Evolutionary conservation across 1,140 invertebrate species (phyloP), one percentile per base, ranked within the genome.

Genomic region (Aphis gossypii): DNA sequence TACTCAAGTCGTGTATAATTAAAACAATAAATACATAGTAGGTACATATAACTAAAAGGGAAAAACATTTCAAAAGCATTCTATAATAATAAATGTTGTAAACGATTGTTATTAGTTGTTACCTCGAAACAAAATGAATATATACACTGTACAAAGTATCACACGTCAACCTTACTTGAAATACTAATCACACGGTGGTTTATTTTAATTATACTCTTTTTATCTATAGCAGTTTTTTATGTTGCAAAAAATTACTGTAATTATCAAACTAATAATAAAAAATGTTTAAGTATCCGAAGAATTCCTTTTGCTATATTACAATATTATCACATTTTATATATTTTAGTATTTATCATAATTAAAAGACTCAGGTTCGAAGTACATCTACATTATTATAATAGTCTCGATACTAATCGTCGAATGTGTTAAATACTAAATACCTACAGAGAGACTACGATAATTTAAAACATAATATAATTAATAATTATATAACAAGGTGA

Each of bases 231-330:
- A 25, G 41, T 44, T 5, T 84, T 84, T 84, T 84, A 4, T 84
- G 23, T 84, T 84, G 23, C 23, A 21, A 41, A 84, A 84, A 84
- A 41, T 41, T 84, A 84, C 83, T 25, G 38, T 84, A 84, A 84
- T 84, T 84, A 84, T 84, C 60, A n/a, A 76, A 76, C 60, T n/a
- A 76, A 76, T n/a, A n/a, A 76, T 76, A 68, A n/a, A 18, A 4
- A 18, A n/a, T n/a, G 18, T n/a, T n/a, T 68, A 68, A 68, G 60
- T 68, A 76, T 76, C 60, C 30, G n/a, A 76, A 18, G 60, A 76
- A 76, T 76, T n/a, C 60, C 14, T 68, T n/a, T 18, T 20, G 60
- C 60, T 76, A n/a, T n/a, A 68, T 76, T 68, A 18, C 0, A 51
- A 18, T 51, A 51, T 18, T 51, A 51, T 35, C n/a, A 35, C n/a